These are phyloP conservation scores for Diglossa brunneiventris DNA, from an alignment of 2,113 vertebrate genomes.

Conservation along the genomic window DNA sequence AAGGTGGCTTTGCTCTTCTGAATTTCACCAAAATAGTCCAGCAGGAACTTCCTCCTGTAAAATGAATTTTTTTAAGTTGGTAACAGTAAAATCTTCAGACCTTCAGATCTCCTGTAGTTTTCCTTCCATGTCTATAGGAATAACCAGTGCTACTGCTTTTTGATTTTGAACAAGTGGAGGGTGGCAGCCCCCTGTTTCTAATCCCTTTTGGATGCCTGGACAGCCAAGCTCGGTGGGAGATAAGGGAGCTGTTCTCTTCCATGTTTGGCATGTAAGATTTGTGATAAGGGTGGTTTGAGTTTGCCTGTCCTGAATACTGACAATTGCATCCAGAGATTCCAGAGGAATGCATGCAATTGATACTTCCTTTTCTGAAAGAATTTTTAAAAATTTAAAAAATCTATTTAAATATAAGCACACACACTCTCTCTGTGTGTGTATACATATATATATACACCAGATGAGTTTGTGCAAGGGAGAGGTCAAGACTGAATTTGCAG, in stretches of 20 bases:
- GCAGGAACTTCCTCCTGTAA: background rate
- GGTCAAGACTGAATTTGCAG: background rate
- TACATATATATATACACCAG: background rate
- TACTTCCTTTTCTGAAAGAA: background rate
- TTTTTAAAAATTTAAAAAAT: background rate
- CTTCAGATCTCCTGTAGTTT: background rate
- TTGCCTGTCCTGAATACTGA: background rate
- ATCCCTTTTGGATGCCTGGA: background rate
- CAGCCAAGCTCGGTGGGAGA: background rate
- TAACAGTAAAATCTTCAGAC: background rate
- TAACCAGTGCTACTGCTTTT: background rate
- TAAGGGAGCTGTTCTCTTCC: background rate
- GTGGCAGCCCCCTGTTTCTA: background rate
- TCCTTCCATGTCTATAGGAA: background rate
- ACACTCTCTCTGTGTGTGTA: background rate
- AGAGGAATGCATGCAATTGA: background rate
- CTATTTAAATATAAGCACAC: background rate
- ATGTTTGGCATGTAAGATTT: background rate
- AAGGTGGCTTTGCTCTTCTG: background rate
- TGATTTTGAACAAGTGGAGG: background rate
- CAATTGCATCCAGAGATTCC: background rate
- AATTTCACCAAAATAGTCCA: background rate
- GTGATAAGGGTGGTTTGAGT: background rate
- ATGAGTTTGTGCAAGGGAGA: background rate
- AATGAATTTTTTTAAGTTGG: background rate